Conservation (phyloP, 2,113 vertebrate species). For the Tyrannus savana region DNA sequence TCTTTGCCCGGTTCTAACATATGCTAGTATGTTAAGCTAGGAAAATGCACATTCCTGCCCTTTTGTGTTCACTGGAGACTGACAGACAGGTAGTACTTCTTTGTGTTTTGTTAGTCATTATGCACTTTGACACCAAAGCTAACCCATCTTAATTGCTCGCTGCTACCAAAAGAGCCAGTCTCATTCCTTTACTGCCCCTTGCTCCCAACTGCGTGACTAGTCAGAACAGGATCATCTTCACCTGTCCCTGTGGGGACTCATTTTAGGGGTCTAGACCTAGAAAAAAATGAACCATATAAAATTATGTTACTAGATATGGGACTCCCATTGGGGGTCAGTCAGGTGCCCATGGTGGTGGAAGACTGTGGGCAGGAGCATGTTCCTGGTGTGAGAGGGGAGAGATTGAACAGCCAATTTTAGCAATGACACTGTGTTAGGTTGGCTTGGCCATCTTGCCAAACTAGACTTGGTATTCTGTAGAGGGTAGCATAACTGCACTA, state of each 20-base stretch:
- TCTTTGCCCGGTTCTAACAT: not conserved
- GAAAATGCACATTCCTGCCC: not conserved
- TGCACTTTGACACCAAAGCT: not conserved
- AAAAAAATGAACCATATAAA: not conserved
- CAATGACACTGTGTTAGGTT: rapidly evolving
- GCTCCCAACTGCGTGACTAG: not conserved
- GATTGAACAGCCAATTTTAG: not conserved
- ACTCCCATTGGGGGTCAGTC: rapidly evolving
- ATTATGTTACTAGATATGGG: not conserved
- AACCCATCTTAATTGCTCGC: not conserved
- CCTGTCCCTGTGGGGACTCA: rapidly evolving
- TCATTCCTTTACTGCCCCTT: not conserved
- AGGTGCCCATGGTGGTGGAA: not conserved
- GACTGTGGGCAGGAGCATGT: not conserved
- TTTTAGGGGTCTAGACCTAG: not conserved
- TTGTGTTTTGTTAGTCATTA: not conserved
- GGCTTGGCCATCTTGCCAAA: not conserved
- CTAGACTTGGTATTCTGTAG: not conserved
- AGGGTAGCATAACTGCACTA: not conserved
- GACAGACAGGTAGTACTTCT: not conserved
- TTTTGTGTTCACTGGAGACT: not conserved
- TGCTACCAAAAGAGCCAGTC: not conserved
- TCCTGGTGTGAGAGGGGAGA: not conserved
- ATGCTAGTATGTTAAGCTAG: not conserved
- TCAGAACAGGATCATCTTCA: no score